Evolutionary conservation across 2,113 vertebrate genomes (phyloP).

Genomic region (Eptesicus fuscus): DNA sequence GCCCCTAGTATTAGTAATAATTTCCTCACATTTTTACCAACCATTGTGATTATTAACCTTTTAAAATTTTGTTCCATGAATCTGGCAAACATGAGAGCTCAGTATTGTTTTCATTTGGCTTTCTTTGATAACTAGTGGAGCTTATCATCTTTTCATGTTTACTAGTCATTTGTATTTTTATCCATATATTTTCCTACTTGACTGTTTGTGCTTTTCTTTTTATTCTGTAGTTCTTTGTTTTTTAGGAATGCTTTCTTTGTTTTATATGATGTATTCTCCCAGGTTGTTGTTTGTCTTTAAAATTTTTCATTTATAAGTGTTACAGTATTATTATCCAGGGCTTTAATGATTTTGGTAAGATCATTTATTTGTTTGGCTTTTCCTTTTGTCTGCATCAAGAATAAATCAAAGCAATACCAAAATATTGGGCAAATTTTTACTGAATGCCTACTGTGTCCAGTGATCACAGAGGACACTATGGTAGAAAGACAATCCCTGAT

Average conservation of each 20-base stretch:
- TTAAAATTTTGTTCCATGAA: background rate
- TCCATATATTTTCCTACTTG: background rate
- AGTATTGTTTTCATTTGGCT: background rate
- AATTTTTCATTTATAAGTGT: conserved; percentile 7
- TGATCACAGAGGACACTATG: background rate
- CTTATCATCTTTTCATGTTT: background rate
- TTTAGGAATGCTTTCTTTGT: background rate
- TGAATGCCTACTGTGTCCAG: background rate
- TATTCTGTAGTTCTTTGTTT: background rate
- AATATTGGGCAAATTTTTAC: background rate
- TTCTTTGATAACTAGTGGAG: background rate
- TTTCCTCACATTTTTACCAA: background rate
- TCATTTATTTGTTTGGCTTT: background rate
- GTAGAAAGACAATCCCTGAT: background rate
- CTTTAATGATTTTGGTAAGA: background rate
- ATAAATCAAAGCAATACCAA: background rate
- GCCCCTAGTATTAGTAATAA: background rate
- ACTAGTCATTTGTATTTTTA: background rate
- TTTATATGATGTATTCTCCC: background rate
- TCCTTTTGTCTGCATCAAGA: conserved; percentile 8
- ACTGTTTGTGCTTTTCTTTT: background rate
- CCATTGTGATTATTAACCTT: background rate
- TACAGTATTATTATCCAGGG: background rate
- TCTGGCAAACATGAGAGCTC: background rate
- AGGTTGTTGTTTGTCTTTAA: background rate